Base-by-base conservation (phyloP, 1,140 invertebrate genomes). In the Oryctes rhinoceros region DNA sequence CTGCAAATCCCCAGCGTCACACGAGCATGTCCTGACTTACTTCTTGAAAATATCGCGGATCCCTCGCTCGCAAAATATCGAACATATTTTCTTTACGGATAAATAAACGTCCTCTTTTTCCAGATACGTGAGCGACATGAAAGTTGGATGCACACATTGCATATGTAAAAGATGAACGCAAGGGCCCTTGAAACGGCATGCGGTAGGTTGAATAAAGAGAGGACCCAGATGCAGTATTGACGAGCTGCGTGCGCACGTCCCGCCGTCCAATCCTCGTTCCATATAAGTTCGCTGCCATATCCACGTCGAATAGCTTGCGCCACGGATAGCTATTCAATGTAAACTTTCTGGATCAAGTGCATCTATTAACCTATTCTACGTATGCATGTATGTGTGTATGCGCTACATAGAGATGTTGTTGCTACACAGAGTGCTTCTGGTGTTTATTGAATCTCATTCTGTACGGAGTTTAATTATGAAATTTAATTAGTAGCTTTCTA, bases 221-320 rank as follows among this genome's bases (percentile, higher is more conserved):
- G 20, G n/a, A 78, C 59, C 49, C 20, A 35, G 62, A 79, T 79
- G 81, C 75, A 81, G 81, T 80, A 81, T 81, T 78, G 81, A 81
- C 76, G 79, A 71, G 78, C 39, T 81, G 81, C 81, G 81, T 80
- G 79, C 81, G 81, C 81, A 80, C 15, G n/a, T 24, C 18, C 20
- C 0, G 4, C 65, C 1, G 18, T 67, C 65, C 65, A 67, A 67
- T 67, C 65, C 65, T 24, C 15, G n/a, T 67, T 35, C 6, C 65
- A 67, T 20, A 67, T 20, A 67, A 67, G 65, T 67, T 53, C n/a
- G 13, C 13, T 13, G 49, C n/a, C 49, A 44, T 44, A 62, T 62
- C 30, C 65, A 35, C 65, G 18, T 67, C 65, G 65, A 24, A 67
- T 67, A 24, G 65, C n/a, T 53, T 67, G 65, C 65, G 24, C n/a